Percentiles rank a stretch among this genome's conserved stretches.
Evolutionary conservation across 2,888 invertebrate genomes (phyloP).

Genomic region (Calliscelio sp.): DNA sequence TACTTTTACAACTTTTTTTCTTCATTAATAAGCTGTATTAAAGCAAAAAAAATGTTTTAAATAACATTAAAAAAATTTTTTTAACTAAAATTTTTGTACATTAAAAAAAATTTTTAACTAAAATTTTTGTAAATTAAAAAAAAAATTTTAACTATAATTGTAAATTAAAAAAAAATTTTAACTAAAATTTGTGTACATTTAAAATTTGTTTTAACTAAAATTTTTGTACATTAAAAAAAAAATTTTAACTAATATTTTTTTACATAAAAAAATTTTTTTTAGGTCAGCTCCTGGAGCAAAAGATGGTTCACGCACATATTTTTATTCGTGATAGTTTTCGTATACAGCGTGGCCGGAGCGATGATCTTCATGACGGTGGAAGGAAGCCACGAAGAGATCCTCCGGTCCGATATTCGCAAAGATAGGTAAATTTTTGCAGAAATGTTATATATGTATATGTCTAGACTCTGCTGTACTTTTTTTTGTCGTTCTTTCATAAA

Average conservation of each 20-base stretch:
- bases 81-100: not conserved
- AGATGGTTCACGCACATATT: slow-evolving; percentile 97
- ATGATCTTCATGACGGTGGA: slow-evolving; percentile 92
- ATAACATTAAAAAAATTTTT: no score
- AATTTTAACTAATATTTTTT: no score
- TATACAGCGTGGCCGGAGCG: slow-evolving; percentile 94
- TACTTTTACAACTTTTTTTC: not conserved
- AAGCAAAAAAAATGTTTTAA: no score
- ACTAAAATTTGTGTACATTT: no score
- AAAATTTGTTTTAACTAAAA: no score
- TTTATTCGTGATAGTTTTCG: slow-evolving; percentile 91
- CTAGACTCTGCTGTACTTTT: no score
- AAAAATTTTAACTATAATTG: no score
- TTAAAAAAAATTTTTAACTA: not conserved
- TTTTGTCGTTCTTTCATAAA: not conserved
- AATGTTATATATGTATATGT: no score
- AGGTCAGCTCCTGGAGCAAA: slow-evolving; percentile 90
- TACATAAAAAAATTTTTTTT: slow-evolving; percentile 48
- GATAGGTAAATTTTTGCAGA: slow-evolving; percentile 80
- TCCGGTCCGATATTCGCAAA: slow-evolving; percentile 80
- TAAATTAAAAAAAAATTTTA: no score
- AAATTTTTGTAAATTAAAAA: not conserved
- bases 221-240: no score
- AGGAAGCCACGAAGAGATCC: slow-evolving; percentile 87
- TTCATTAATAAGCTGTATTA: not conserved